phyloP scores from a whole-genome alignment of 2,888 invertebrate species.

The Seira sanloemensis region DNA sequence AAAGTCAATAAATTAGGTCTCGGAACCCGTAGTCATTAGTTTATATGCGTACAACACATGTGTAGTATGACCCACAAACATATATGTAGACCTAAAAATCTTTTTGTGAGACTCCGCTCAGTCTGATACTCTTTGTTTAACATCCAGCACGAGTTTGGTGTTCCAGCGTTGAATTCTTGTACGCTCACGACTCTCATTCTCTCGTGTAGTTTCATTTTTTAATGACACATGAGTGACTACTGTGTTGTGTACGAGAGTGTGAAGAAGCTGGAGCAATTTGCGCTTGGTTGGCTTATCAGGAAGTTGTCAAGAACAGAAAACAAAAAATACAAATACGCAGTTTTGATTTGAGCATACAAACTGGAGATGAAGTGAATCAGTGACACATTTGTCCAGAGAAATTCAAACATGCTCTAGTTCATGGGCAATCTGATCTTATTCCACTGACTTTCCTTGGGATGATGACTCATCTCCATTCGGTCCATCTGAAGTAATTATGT shows the following conservation, averaged over 20 bases:
- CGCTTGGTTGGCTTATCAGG: neutral
- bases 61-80: slow-evolving; percentile 5
- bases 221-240: slow-evolving; percentile 6
- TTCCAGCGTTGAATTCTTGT: neutral
- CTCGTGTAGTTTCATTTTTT: neutral
- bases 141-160: neutral
- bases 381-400: no score
- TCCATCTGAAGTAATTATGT: no score
- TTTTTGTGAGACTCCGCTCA: neutral
- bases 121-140: slow-evolving; percentile 9
- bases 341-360: neutral
- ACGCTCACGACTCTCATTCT: neutral
- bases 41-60: neutral
- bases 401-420: no score
- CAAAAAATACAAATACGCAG: neutral
- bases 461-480: no score
- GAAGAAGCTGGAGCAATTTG: neutral
- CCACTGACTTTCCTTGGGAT: no score
- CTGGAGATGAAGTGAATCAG: neutral
- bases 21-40: neutral
- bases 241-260: neutral
- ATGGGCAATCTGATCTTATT: no score
- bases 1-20: neutral
- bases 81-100: no score
- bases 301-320: neutral